A percentile compares a stretch with the other conserved stretches of the same genome.
phyloP scores from a whole-genome alignment of 2,797 vertebrate species.

The Anisognathus igniventris region DNA sequence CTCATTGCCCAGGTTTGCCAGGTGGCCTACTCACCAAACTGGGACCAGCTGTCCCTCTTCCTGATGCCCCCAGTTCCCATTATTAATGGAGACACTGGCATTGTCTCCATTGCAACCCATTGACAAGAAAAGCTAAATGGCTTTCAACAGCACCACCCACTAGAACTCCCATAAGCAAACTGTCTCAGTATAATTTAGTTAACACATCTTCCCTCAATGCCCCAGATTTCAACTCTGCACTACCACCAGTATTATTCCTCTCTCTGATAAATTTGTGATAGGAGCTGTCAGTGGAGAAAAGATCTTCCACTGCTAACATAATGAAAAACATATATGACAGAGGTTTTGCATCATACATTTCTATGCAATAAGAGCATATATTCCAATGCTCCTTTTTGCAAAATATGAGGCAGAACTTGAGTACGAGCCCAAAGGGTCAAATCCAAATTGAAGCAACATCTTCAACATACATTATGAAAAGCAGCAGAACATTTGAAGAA shows the following conservation, averaged over 20 bases:
- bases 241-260: background rate
- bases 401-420: background rate
- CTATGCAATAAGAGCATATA: background rate
- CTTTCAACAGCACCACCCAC: background rate
- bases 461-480: background rate
- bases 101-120: background rate
- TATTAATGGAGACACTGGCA: background rate
- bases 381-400: background rate
- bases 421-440: background rate
- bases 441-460: background rate
- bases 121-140: background rate
- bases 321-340: background rate
- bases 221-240: background rate
- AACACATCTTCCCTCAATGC: background rate
- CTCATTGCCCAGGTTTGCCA: background rate
- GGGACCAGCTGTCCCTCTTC: background rate
- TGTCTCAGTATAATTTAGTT: background rate
- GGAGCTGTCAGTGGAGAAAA: background rate
- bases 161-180: background rate
- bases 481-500: background rate
- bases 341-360: background rate
- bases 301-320: background rate
- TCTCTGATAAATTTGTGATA: conserved; percentile 1
- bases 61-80: background rate
- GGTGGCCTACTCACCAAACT: background rate